Evolutionary conservation across 2,797 vertebrate species (phyloP).

Genomic region (Myotis planiceps): DNA sequence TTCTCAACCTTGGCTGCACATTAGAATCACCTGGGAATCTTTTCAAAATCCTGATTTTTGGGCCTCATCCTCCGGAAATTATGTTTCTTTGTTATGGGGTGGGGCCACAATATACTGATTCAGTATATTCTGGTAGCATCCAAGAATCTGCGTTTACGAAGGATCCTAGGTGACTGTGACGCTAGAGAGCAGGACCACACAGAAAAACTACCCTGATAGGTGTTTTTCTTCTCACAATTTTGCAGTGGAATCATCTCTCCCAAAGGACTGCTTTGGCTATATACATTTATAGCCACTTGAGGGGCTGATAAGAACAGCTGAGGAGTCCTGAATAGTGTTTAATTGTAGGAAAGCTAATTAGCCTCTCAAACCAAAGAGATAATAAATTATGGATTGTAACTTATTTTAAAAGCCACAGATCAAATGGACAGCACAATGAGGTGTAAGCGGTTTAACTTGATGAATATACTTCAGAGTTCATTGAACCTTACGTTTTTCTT

Average conservation of each 20-base stretch:
- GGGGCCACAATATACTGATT: not conserved
- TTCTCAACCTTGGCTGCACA: too few relatives aligned
- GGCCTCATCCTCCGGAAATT: too few relatives aligned
- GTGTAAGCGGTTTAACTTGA: not conserved
- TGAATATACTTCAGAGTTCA: slow-evolving; percentile 5
- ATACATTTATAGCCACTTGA: not conserved
- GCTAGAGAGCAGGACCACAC: not conserved
- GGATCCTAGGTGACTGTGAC: not conserved
- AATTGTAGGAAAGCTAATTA: slow-evolving; percentile 63
- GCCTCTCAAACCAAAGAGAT: slow-evolving; percentile 34
- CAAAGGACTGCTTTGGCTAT: not conserved
- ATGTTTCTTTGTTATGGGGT: too few relatives aligned
- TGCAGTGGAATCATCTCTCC: not conserved
- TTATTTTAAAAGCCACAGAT: slow-evolving; percentile 48
- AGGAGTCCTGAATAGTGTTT: slow-evolving; percentile 20
- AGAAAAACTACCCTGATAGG: not conserved
- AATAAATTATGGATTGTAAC: slow-evolving; percentile 56
- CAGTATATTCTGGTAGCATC: not conserved
- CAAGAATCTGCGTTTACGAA: not conserved
- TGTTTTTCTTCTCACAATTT: not conserved
- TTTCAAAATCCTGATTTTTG: too few relatives aligned
- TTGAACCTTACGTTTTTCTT: not conserved
- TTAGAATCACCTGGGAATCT: too few relatives aligned
- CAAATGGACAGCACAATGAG: slow-evolving; percentile 18
- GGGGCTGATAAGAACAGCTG: slow-evolving; percentile 38